phyloP scores from a whole-genome alignment of 2,888 invertebrate species.

The Steinernema hermaphroditum region DNA sequence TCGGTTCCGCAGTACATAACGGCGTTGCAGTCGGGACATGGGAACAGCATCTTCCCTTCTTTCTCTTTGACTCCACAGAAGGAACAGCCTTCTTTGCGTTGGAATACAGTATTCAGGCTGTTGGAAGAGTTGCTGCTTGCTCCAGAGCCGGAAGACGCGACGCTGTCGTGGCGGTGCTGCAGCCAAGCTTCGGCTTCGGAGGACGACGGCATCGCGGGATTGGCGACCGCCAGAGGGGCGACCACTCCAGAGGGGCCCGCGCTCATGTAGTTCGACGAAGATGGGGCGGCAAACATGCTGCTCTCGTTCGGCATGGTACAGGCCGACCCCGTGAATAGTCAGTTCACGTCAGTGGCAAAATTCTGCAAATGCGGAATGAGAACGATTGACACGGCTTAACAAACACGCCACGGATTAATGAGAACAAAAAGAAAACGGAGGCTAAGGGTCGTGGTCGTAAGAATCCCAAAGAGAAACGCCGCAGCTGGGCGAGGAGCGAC shows the following conservation, averaged over 20 bases:
- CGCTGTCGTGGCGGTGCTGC: conserved; percentile 22
- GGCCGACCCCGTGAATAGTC: too few relatives aligned
- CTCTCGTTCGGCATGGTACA: conserved; percentile 1
- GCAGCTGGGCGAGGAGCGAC: not conserved
- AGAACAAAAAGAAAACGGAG: too few relatives aligned
- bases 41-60: conserved; percentile 33
- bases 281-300: not conserved
- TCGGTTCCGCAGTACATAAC: conserved; percentile 47
- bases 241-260: not conserved
- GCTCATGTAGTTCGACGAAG: not conserved
- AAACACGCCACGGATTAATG: too few relatives aligned
- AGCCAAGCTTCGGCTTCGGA: not conserved
- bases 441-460: not conserved
- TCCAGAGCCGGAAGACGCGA: conserved; percentile 17
- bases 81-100: conserved; percentile 20
- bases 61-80: conserved; percentile 29
- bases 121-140: conserved; percentile 8
- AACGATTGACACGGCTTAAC: too few relatives aligned
- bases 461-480: not conserved
- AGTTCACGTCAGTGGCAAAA: too few relatives aligned
- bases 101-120: not conserved
- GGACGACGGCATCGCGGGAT: not conserved
- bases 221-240: not conserved
- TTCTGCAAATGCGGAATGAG: too few relatives aligned
- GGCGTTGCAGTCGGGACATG: conserved; percentile 45